These are phyloP conservation scores for Anguilla marmorata DNA, from an alignment of 2,797 vertebrate species.

Conservation along the genomic window DNA sequence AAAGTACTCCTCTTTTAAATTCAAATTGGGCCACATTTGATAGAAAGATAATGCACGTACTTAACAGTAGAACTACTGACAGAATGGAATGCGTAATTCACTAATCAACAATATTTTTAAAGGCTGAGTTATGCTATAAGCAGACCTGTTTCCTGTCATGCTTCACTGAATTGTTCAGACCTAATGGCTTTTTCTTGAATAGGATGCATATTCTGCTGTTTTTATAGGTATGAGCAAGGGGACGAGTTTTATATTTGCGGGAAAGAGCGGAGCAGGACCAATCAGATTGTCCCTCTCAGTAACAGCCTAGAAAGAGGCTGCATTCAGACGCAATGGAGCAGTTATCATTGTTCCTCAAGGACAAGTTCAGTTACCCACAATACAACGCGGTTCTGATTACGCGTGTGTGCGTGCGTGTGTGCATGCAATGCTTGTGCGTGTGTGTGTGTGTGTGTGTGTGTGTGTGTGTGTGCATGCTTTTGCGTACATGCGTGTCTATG, in stretches of 20 bases:
- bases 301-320: background rate
- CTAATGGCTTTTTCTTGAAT: background rate
- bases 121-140: background rate
- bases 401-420: background rate
- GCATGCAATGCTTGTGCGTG: background rate
- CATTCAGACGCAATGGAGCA: background rate
- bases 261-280: background rate
- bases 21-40: background rate
- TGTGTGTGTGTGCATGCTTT: background rate
- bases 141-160: background rate
- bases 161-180: background rate
- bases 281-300: background rate
- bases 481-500: background rate
- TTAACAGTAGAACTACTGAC: background rate
- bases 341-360: background rate
- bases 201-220: background rate
- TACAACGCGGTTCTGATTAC: background rate
- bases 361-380: background rate
- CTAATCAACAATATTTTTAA: background rate
- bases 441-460: background rate
- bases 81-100: background rate
- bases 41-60: background rate
- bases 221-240: background rate
- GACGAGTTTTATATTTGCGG: background rate
- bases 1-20: background rate